These are phyloP conservation scores for Brachyrhaphis roseni DNA, from an alignment of 2,797 vertebrate genomes.

Conservation along the genomic window DNA sequence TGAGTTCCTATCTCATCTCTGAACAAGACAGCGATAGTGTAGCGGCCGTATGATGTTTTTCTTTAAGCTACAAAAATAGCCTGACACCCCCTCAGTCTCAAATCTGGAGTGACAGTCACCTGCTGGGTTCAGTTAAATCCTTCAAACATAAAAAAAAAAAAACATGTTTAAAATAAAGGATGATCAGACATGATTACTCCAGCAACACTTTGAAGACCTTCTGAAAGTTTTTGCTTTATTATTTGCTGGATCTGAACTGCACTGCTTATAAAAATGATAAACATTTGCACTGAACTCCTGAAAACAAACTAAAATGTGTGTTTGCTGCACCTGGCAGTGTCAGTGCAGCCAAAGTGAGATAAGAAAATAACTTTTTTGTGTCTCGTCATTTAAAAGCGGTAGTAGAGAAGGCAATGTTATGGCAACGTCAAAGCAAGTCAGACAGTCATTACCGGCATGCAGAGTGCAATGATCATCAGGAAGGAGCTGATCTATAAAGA, in stretches of 20 bases:
- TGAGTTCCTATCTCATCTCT: background rate
- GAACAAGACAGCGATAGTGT: background rate
- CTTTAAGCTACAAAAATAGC: background rate
- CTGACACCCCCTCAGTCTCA: background rate
- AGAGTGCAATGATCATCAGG: background rate
- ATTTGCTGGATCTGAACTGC: background rate
- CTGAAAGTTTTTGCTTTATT: background rate
- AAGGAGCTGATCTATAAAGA: no score
- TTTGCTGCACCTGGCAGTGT: background rate
- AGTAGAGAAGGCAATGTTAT: background rate
- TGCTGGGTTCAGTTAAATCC: background rate
- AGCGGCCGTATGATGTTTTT: background rate
- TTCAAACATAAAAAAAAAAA: background rate
- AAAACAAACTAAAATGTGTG: background rate
- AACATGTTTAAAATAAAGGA: background rate
- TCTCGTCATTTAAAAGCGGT: background rate
- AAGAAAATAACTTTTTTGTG: constrained; percentile 4
- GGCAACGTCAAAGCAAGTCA: background rate
- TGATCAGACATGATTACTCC: background rate
- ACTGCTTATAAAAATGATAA: no score
- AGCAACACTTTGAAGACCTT: background rate
- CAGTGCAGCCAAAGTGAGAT: background rate
- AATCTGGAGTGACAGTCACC: background rate
- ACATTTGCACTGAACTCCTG: background rate
- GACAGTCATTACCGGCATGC: background rate